Evolutionary conservation across 2,888 invertebrate genomes (phyloP).

Genomic region (Epistrophe grossulariae): DNA sequence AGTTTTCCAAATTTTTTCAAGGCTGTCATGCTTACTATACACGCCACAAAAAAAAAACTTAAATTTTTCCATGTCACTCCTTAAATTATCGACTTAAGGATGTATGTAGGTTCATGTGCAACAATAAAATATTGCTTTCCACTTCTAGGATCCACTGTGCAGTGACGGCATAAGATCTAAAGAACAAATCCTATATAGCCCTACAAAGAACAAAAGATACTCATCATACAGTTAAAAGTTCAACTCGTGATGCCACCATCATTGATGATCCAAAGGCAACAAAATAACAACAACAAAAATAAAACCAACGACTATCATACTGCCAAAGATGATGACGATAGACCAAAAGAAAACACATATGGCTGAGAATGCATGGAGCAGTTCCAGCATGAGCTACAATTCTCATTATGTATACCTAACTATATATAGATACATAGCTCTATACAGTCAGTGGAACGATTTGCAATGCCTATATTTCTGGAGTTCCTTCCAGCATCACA

Average conservation of each 20-base stretch:
- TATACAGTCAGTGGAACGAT: conserved; percentile 37
- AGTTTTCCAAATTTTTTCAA: too few species aligned
- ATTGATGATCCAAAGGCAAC: conserved; percentile 55
- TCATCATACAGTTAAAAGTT: conserved; percentile 80
- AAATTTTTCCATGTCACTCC: too few species aligned
- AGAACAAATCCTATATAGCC: conserved; percentile 57
- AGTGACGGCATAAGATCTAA: conserved; percentile 54
- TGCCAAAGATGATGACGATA: conserved; percentile 39
- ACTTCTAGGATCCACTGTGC: conserved; percentile 36
- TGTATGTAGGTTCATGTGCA: too few species aligned
- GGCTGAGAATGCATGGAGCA: conserved; percentile 46
- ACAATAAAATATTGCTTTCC: too few species aligned
- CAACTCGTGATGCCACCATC: conserved; percentile 81
- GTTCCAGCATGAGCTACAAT: conserved; percentile 34
- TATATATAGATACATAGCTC: neutral
- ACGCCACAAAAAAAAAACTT: too few species aligned
- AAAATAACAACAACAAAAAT: neutral
- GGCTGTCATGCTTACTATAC: too few species aligned
- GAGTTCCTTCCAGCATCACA: conserved; percentile 54
- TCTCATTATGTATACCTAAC: conserved; percentile 48
- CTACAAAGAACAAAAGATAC: conserved; percentile 66
- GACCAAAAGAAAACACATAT: conserved; percentile 41
- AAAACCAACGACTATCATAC: conserved; percentile 2
- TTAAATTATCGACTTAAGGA: too few species aligned
- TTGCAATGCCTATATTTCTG: conserved; percentile 69